These are phyloP conservation scores for Noctuana brunneofusca DNA, from an alignment of 2,888 invertebrate species.

Conservation along the genomic window DNA sequence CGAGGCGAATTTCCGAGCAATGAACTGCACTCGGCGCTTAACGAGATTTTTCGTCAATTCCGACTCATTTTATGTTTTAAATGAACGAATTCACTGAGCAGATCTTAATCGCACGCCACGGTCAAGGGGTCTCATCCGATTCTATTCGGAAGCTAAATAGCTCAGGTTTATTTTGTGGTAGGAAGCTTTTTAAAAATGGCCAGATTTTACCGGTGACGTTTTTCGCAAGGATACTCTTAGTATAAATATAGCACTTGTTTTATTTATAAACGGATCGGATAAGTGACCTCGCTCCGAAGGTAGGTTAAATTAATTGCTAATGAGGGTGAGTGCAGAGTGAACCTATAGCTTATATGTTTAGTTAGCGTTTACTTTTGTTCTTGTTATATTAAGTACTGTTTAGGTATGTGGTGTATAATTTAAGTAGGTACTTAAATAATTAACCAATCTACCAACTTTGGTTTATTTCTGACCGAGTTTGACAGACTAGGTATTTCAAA, in stretches of 20 bases:
- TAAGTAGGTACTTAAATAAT: no score
- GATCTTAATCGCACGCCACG: slow-evolving; percentile 70
- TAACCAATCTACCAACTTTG: no score
- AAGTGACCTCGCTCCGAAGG: slow-evolving; percentile 26
- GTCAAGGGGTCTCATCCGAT: slow-evolving; percentile 68
- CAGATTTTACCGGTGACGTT: slow-evolving; percentile 43
- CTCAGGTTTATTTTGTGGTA: slow-evolving; percentile 69
- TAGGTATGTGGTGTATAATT: no score
- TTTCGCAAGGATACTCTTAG: slow-evolving; percentile 37
- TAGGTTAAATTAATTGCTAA: slow-evolving; percentile 35
- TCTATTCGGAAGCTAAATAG: slow-evolving; percentile 70
- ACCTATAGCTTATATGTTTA: slow-evolving; percentile 20
- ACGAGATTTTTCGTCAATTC: slow-evolving; percentile 54
- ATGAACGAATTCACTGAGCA: slow-evolving; percentile 64
- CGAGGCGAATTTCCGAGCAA: slow-evolving; percentile 31
- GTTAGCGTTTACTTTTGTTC: slow-evolving; percentile 14
- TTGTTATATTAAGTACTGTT: no score
- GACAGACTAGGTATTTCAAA: no score
- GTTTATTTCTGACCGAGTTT: no score
- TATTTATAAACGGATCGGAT: slow-evolving; percentile 32
- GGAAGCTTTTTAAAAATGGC: slow-evolving; percentile 61
- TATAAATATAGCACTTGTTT: slow-evolving; percentile 34
- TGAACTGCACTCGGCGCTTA: slow-evolving; percentile 37
- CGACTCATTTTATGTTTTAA: slow-evolving; percentile 67
- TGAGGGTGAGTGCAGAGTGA: slow-evolving; percentile 12